These are phyloP conservation scores for Discoglossus pictus DNA, from an alignment of 2,797 vertebrate species.

Conservation along the genomic window DNA sequence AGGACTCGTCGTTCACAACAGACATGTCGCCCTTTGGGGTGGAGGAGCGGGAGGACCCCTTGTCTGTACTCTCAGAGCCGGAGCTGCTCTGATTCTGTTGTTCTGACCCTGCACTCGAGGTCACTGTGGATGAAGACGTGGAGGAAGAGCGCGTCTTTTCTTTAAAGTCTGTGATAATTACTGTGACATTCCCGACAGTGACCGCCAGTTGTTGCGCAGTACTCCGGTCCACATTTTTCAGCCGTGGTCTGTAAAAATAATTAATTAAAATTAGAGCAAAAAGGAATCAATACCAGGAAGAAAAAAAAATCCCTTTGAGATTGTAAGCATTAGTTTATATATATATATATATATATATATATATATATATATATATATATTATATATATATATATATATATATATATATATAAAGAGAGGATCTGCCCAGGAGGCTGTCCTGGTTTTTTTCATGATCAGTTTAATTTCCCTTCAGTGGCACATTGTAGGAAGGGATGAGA, in stretches of 20 bases:
- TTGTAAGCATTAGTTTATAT: too few relatives aligned
- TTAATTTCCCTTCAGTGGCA: too few relatives aligned
- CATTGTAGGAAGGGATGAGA: too few relatives aligned
- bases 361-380: too few relatives aligned
- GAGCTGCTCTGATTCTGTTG: slow-evolving; percentile 98
- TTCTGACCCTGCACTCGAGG: slow-evolving; percentile 94
- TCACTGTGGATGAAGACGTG: slow-evolving; percentile 97
- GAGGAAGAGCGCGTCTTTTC: slow-evolving; percentile 98
- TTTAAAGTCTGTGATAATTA: slow-evolving; percentile 99
- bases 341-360: too few relatives aligned
- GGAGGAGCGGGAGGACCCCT: slow-evolving; percentile 95
- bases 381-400: too few relatives aligned
- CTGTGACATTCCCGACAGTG: slow-evolving; percentile 97
- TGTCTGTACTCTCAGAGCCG: slow-evolving; percentile 98
- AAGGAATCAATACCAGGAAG: too few relatives aligned
- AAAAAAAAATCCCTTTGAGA: background rate
- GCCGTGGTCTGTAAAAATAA: slow-evolving; percentile 91
- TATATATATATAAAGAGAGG: too few relatives aligned
- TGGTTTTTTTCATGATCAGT: too few relatives aligned
- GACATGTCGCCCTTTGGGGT: slow-evolving; percentile 95
- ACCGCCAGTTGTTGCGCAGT: slow-evolving; percentile 97
- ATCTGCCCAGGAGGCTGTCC: too few relatives aligned
- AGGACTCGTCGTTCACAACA: slow-evolving; percentile 91
- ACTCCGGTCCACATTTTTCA: slow-evolving; percentile 98
- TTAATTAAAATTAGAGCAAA: too few relatives aligned